Percentiles rank a stretch among this genome's conserved stretches.
Conservation (phyloP, 1,140 invertebrate genomes). For the Drosophila hydei region DNA sequence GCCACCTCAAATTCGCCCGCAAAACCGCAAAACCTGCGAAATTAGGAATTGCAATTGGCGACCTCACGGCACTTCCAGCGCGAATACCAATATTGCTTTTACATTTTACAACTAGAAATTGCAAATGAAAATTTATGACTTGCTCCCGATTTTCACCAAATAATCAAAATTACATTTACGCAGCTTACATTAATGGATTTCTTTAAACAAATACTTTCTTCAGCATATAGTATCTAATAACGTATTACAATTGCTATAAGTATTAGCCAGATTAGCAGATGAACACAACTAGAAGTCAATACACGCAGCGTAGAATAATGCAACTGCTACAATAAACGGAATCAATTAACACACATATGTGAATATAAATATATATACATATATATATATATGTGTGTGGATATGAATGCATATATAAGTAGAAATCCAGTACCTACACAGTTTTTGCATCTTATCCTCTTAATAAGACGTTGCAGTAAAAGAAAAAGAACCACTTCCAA, state of each 20-base stretch:
- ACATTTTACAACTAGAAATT: not conserved
- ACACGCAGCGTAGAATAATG: no score
- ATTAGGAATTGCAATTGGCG: slow-evolving; percentile 1
- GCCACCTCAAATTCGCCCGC: not conserved
- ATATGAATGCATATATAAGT: not conserved
- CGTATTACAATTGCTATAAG: no score
- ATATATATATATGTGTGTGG: no score
- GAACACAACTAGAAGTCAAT: no score
- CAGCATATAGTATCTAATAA: no score
- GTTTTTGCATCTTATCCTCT: slow-evolving; percentile 15
- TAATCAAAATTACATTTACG: not conserved
- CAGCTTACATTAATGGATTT: not conserved
- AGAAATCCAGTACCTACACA: slow-evolving; percentile 10
- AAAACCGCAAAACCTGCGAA: not conserved
- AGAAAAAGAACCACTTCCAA: slow-evolving; percentile 27
- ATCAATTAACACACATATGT: not conserved
- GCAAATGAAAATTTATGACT: not conserved
- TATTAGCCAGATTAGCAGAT: no score
- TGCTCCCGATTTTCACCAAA: not conserved
- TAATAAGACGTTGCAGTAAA: slow-evolving; percentile 15
- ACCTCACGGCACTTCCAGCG: not conserved
- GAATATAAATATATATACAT: not conserved
- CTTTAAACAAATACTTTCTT: not conserved
- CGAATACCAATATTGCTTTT: slow-evolving; percentile 1
- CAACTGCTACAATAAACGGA: no score